Conservation (phyloP, 2,888 invertebrate genomes). For the Drosophila niveifrons region DNA sequence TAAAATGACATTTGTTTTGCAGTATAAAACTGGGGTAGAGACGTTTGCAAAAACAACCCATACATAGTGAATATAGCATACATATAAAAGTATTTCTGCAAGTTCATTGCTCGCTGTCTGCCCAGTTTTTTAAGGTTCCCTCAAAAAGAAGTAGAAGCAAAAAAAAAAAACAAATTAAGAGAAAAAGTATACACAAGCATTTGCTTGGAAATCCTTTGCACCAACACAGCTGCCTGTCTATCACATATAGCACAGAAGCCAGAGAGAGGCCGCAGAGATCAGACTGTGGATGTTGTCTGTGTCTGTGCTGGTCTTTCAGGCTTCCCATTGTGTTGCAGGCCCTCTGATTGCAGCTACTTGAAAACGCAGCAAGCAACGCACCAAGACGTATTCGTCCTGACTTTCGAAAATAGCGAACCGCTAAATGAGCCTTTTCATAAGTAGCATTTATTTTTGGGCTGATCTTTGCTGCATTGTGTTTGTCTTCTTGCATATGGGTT, state of each 20-base stretch:
- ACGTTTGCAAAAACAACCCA: conserved; percentile 56
- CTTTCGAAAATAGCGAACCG: conserved; percentile 23
- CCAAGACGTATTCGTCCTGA: conserved; percentile 22
- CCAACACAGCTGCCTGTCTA: conserved; percentile 68
- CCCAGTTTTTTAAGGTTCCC: conserved; percentile 33
- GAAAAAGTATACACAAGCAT: conserved; percentile 23
- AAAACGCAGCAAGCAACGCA: conserved; percentile 46
- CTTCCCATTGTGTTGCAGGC: conserved; percentile 58
- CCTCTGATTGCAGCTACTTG: conserved; percentile 74
- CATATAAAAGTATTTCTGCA: conserved; percentile 50
- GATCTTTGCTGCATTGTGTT: conserved; percentile 54
- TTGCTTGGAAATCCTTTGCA: conserved; percentile 66
- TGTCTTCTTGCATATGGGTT: background rate
- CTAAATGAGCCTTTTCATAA: conserved; percentile 63
- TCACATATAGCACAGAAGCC: conserved; percentile 26
- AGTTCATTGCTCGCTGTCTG: conserved; percentile 62
- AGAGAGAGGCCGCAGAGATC: conserved; percentile 1
- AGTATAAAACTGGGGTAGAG: conserved; percentile 43
- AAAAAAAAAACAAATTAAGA: conserved; percentile 2
- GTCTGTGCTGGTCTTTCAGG: conserved; percentile 23
- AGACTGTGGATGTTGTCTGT: conserved; percentile 36
- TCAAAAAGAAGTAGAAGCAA: conserved; percentile 9
- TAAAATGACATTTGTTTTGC: conserved; percentile 69
- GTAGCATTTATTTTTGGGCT: conserved; percentile 75
- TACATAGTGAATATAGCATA: conserved; percentile 13